phyloP scores from a whole-genome alignment of 1,140 invertebrate genomes.

The Drosophila subobscura region DNA sequence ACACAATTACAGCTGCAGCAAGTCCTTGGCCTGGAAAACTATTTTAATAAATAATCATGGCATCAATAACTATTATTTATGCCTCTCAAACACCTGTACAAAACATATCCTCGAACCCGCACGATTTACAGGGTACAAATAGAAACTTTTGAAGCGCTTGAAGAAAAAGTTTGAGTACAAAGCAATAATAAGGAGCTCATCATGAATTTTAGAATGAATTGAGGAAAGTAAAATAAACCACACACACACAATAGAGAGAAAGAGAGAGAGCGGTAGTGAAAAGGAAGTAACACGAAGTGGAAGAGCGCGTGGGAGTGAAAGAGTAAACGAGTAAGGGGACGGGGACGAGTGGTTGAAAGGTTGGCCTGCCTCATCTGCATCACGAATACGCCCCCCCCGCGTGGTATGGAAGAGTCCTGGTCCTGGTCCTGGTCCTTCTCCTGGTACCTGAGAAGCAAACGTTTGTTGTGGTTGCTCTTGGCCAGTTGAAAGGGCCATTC shows the following conservation, averaged over 20 bases:
- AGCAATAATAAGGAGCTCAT: slow-evolving; percentile 54
- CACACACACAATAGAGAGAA: slow-evolving; percentile 8
- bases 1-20: too few relatives aligned
- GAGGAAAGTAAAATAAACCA: slow-evolving; percentile 29
- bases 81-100: too few relatives aligned
- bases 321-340: too few relatives aligned
- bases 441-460: slow-evolving; percentile 38
- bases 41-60: too few relatives aligned
- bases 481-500: slow-evolving; percentile 45
- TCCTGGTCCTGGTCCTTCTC: neutral
- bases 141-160: slow-evolving; percentile 37
- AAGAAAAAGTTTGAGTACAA: slow-evolving; percentile 45
- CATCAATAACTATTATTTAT: too few relatives aligned
- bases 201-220: slow-evolving; percentile 50
- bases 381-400: slow-evolving; percentile 27
- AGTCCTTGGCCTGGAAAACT: too few relatives aligned
- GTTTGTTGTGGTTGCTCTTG: slow-evolving; percentile 44
- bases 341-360: too few relatives aligned
- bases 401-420: slow-evolving; percentile 1
- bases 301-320: too few relatives aligned
- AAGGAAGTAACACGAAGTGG: too few relatives aligned
- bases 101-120: too few relatives aligned
- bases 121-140: slow-evolving; percentile 11
- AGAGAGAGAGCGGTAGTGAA: too few relatives aligned
- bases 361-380: slow-evolving; percentile 26